phyloP scores from a whole-genome alignment of 2,888 invertebrate genomes.

The Volucella inanis region DNA sequence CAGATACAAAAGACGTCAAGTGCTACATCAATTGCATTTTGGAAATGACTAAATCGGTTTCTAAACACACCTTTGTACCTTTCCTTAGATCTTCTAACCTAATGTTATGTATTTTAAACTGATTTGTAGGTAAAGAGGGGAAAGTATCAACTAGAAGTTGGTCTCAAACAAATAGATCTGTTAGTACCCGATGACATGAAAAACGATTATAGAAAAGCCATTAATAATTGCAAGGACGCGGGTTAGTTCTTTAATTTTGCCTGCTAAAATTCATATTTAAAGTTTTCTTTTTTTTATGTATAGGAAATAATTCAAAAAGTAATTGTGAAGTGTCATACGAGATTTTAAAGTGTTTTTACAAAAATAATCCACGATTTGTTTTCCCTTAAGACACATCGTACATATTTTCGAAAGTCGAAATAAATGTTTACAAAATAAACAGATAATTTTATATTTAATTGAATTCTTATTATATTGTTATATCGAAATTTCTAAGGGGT shows the following conservation, averaged over 20 bases:
- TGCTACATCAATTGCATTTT: slow-evolving; percentile 85
- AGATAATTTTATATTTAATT: no score
- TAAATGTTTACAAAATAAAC: no score
- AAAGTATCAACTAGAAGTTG: slow-evolving; percentile 79
- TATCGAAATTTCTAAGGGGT: no score
- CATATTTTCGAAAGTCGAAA: no score
- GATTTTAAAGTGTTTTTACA: slow-evolving; percentile 14
- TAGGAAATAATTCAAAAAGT: slow-evolving; percentile 79
- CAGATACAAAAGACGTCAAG: slow-evolving; percentile 81
- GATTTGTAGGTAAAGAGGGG: slow-evolving; percentile 80
- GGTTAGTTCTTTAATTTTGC: slow-evolving; percentile 24
- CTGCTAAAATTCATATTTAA: not conserved
- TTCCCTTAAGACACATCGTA: not conserved
- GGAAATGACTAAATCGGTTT: slow-evolving; percentile 84
- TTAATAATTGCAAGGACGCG: slow-evolving; percentile 78
- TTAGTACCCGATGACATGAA: slow-evolving; percentile 80
- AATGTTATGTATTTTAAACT: no score
- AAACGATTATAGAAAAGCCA: slow-evolving; percentile 77
- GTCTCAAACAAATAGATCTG: slow-evolving; percentile 81
- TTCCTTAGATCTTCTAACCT: not conserved
- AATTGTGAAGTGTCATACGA: slow-evolving; percentile 79
- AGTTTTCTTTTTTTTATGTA: not conserved
- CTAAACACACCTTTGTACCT: no score
- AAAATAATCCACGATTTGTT: slow-evolving; percentile 13
- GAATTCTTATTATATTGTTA: no score